Evolutionary conservation across 2,888 invertebrate genomes (phyloP), one percentile per base, ranked within the genome.

Genomic region (Cephalotes varians): DNA sequence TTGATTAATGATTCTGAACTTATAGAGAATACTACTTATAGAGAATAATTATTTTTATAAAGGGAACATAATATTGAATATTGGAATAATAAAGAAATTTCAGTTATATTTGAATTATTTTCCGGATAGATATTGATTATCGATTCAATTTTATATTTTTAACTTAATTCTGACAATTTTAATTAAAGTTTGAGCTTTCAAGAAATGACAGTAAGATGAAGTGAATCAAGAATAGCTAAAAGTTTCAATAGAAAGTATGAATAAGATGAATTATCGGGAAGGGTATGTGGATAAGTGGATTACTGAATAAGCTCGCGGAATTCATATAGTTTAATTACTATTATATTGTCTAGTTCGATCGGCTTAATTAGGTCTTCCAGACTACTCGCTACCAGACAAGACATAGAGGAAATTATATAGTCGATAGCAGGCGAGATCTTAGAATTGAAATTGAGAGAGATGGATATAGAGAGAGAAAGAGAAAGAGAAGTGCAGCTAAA

Each of bases 341-440:
- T 15, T 60, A 65, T 51, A 65, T 67, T 34, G 4, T 21, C 64
- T 79, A 74, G 40, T 64, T 69, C 82, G 84, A 88, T 86, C 62
- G 87, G 56, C 65, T 86, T 88, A 88, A 88, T 88, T 86, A 81
- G 81, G 58, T 84, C 81, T 77, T 72, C 73, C 62, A 49, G n/a
- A 10, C 15, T 56, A 44, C 31, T 67, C 54, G 28, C 12, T n/a
- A 28, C 9, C 76, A 1, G 47, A 21, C 54, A 9, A 58, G 64
- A 79, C 82, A 69, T 65, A 60, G 49, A 62, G 34, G 67, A 81
- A 86, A 86, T 85, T 82, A 71, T 54, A 9, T 34, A 44, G 47
- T 49, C 37, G 76, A 15, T 51, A 15, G 21, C 40, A 54, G 37
- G 10, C 12, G 15, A 49, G 54, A 40, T 65, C 31, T 77, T 54